Conservation (phyloP, 2,113 vertebrate species). For the Bungarus multicinctus region DNA sequence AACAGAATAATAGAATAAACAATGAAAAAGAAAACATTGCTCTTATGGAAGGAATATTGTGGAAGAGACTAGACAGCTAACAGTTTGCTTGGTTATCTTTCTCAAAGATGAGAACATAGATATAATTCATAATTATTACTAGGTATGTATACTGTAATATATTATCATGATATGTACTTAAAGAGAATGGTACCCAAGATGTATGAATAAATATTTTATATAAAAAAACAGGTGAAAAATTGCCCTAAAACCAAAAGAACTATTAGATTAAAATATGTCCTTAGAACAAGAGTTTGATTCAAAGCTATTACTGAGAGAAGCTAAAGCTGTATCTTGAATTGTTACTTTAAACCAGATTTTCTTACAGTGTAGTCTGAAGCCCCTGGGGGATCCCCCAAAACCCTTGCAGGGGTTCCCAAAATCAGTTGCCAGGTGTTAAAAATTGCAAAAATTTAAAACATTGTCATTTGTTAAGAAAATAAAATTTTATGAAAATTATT, state of each 20-base stretch:
- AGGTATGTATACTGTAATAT: neutral
- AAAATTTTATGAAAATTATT: neutral
- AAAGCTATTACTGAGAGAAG: neutral
- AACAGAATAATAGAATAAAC: neutral
- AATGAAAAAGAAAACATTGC: neutral
- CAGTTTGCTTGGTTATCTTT: neutral
- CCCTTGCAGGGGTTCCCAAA: neutral
- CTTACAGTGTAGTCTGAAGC: neutral
- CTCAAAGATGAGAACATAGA: neutral
- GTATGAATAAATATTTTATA: neutral
- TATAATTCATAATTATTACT: accelerated
- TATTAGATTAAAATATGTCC: neutral
- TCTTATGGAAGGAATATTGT: neutral
- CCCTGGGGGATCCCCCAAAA: neutral
- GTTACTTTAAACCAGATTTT: neutral
- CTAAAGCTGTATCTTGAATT: neutral
- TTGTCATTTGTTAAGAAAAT: neutral
- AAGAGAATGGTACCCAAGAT: neutral
- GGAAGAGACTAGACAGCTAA: neutral
- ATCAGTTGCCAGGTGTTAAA: neutral
- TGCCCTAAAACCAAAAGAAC: neutral
- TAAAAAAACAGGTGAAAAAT: neutral
- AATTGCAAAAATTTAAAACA: neutral
- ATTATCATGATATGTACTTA: neutral
- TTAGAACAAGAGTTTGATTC: neutral